Evolutionary conservation across 1,140 invertebrate species (phyloP), one percentile per base, ranked within the genome.

Genomic region (Acromyrmex charruanus): DNA sequence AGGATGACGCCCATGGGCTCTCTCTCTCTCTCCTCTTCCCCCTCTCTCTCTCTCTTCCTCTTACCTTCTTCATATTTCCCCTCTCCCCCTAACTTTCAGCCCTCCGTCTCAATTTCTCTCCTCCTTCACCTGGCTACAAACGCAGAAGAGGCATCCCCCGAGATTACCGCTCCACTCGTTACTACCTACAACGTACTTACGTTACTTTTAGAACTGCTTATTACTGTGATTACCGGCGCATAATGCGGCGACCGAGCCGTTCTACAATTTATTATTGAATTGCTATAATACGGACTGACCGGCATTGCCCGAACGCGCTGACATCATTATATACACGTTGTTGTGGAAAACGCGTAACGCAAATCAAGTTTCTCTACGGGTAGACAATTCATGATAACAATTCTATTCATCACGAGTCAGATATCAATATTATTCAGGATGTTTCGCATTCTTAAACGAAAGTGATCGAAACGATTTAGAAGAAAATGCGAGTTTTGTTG

Each of bases 221-320:
- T 94, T 94, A 93, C 93, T 91, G 90, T 94, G 93, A 94, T 94
- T 93, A 93, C 92, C 79, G 87, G 91, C 92, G 92, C 92, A 94
- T 93, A 93, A 94, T 93, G 91, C 91, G 84, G 86, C 87, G 89
- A 88, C 66, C 91, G 88, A 92, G 85, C 87, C 91, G 90, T 92
- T 93, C 91, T 94, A 93, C 93, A 93, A 94, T 94, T 94, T 94
- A 94, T 94, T 94, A 94, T 94, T 94, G 93, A 94, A 94, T 94
- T 93, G 93, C 92, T 93, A 91, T 93, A 93, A 93, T 93, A 91
- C 91, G 85, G 63, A 58, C 75, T 49, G 72, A 63, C 39, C 69
- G 69, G 68, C 69, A 82, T 68, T 77, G 68, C 53, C 58, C 68
- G 71, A 51, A 31, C 75, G 49, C 53, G 51, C 39, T 68, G n/a